Evolutionary conservation across 2,888 invertebrate genomes (phyloP), one percentile per base, ranked within the genome.

Genomic region (Periphyllus acericola): DNA sequence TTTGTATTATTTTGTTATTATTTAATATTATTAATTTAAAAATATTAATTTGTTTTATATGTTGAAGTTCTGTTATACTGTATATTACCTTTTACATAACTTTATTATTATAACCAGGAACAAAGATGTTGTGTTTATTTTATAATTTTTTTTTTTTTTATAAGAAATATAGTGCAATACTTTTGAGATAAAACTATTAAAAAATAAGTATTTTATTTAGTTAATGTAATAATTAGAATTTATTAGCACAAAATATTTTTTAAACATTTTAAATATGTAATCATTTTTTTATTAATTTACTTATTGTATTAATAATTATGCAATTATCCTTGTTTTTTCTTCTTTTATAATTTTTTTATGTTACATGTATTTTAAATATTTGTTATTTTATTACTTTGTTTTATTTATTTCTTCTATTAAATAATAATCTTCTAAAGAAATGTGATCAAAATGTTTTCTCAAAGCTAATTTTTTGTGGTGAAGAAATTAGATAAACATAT

Each of bases 91-190:
- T 25, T 83, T 55, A 72, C 55, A 19, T 72, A 72, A 72, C 71
- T 55, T 60, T 36, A 83, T n/a, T n/a, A 55, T 40, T 74, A 60
- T 34, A 21, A 83, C 36, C 60, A 83, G 34, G 55, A 83, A 83
- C 83, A 83, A 82, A 81, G 25, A 55, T 36, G 72, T 74, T 74
- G 21, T 83, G 36, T 83, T 82, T 72, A 82, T 52, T 82, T 52
- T 74, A 25, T 32, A 75, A 36, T 29, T 75, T 8, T 29, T 36
- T 72, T n/a, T 55, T 82, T 68, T 74, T 21, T 83, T 83, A 52
- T 25, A 46, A 60, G 17, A 66, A 46, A 66, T 46, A 40, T 66
- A 32, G 83, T 84, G 83, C 83, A 84, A 84, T 84, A 84, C 40
- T 40, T 75, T 40, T 66, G 75, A 36, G 1, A 55, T 60, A 17